A percentile compares a stretch with the other conserved stretches of the same genome.
Evolutionary conservation across 2,113 vertebrate species (phyloP).

Genomic region (Podarcis raffonei): DNA sequence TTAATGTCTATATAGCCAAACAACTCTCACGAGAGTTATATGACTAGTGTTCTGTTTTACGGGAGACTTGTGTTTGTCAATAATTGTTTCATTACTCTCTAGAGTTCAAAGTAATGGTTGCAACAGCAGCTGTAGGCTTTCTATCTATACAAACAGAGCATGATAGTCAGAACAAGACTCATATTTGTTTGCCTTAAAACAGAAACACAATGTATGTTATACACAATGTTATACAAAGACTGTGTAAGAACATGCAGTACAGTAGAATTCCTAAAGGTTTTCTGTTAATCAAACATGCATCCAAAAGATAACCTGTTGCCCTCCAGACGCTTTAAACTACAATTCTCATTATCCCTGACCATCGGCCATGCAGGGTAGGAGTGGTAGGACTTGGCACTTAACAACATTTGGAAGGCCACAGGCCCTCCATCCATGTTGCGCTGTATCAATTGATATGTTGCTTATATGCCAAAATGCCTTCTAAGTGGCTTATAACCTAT

Average conservation of each 20-base stretch:
- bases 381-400: background rate
- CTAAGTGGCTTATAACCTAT: too few species aligned
- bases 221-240: background rate
- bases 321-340: background rate
- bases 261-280: background rate
- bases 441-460: background rate
- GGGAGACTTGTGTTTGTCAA: background rate
- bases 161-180: background rate
- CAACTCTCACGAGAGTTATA: background rate
- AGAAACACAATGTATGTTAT: background rate
- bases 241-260: background rate
- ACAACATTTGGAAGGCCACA: background rate
- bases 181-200: background rate
- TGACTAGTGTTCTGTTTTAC: background rate
- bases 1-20: background rate
- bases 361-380: background rate
- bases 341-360: background rate
- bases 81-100: background rate
- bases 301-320: background rate
- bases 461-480: background rate
- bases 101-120: background rate
- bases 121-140: background rate
- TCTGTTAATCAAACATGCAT: background rate
- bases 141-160: background rate
- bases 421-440: too few species aligned